Conservation (phyloP, 1,140 invertebrate species). For the Drosophila pachea region DNA sequence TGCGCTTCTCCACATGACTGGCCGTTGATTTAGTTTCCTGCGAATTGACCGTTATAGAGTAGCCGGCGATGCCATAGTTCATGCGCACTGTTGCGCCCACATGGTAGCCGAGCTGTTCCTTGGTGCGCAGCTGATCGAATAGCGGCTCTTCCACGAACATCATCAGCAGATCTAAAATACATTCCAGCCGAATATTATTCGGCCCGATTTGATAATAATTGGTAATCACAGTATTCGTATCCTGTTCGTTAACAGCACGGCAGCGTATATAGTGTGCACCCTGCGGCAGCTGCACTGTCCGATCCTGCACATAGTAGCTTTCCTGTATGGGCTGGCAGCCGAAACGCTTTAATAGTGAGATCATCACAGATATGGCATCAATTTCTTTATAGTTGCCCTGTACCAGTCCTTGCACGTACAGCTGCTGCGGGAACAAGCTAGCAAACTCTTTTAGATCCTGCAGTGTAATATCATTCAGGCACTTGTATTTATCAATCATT, state of each 20-base stretch:
- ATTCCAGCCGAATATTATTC: slow-evolving; percentile 82
- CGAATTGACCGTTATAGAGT: slow-evolving; percentile 85
- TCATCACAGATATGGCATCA: slow-evolving; percentile 81
- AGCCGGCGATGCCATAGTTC: slow-evolving; percentile 87
- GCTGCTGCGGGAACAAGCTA: slow-evolving; percentile 80
- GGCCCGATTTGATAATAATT: slow-evolving; percentile 93
- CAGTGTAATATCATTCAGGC: slow-evolving; percentile 82
- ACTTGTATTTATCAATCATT: slow-evolving; percentile 83
- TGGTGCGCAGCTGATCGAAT: slow-evolving; percentile 91
- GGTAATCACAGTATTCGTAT: slow-evolving; percentile 90
- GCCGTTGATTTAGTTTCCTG: slow-evolving; percentile 87
- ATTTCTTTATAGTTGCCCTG: slow-evolving; percentile 87
- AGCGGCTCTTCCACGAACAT: slow-evolving; percentile 91
- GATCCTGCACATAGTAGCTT: slow-evolving; percentile 59
- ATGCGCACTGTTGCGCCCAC: slow-evolving; percentile 85
- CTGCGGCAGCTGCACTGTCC: slow-evolving; percentile 81
- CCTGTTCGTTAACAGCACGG: slow-evolving; percentile 85
- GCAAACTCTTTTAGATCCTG: slow-evolving; percentile 83
- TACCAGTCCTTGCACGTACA: slow-evolving; percentile 85
- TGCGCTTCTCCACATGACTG: slow-evolving; percentile 85
- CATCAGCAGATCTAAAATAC: slow-evolving; percentile 88
- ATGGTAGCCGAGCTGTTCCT: slow-evolving; percentile 94
- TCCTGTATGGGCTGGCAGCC: slow-evolving; percentile 67
- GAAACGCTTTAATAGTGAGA: slow-evolving; percentile 72
- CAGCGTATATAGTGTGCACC: slow-evolving; percentile 84